Evolutionary conservation across 2,888 invertebrate genomes (phyloP), one percentile per base, ranked within the genome.

Genomic region (Physocephala rufipes): DNA sequence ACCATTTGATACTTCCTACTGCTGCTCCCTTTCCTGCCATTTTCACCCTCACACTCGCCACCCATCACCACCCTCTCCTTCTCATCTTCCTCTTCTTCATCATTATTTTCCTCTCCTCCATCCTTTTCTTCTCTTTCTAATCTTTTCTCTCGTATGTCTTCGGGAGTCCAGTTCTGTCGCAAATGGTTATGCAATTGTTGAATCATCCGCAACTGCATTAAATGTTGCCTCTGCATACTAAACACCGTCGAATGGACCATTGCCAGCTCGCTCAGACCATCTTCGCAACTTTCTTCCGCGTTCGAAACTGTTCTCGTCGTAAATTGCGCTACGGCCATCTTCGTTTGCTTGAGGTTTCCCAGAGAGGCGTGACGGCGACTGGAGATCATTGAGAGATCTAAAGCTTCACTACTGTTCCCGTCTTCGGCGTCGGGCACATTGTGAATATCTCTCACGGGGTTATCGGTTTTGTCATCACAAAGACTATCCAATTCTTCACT

Each of bases 211-310:
- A 97, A 88, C 87, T 97, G 97, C 86, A 97, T 91, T 81, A 97
- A 92, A 89, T 97, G 97, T 87, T 97, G 97, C 83, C 97, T 95
- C 86, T 97, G 97, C 77, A 97, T 89, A 67, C 95, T 95, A 86
- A 94, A 96, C 76, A 97, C 88, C n/a, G 96, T 95, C 74, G 93
- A 93, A 85, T 96, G 96, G 78, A 97, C 87, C 73, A 95, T 91
- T 66, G 95, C 95, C 76, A 96, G 88, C 83, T 96, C 95, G 83
- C 93, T 94, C 77, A 93, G 87, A 21, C 93, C 92, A 21, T 91
- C 91, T 85, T 93, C 93, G 4, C 36, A 4, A 84, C 92, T 93
- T 82, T 92, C 91, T 28, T 91, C 89, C 80, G 91, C 91, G 81
- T 92, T 93, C 65, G 93, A 93, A 88, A 94, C 90, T 62, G 95